phyloP scores from a whole-genome alignment of 2,797 vertebrate genomes.

The Hybognathus amarus region DNA sequence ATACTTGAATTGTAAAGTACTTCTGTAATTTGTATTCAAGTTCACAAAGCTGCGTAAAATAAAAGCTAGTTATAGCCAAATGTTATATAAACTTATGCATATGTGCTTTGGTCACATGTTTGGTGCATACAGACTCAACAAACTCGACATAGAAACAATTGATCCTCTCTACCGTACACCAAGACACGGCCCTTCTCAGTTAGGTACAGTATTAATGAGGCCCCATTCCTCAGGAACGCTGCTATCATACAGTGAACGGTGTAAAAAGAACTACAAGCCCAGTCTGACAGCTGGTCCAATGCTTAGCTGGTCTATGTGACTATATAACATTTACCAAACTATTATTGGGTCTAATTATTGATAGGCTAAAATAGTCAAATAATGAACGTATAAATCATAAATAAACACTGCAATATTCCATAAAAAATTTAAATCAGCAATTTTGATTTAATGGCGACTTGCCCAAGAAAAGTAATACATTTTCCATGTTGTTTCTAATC shows the following conservation, averaged over 20 bases:
- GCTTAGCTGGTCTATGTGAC: constrained; percentile 1
- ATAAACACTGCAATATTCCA: too few species aligned
- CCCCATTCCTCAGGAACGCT: constrained; percentile 14
- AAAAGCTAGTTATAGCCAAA: not conserved
- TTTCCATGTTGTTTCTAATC: not conserved
- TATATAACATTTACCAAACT: not conserved
- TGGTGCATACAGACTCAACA: not conserved
- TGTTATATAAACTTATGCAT: not conserved
- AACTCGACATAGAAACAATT: not conserved
- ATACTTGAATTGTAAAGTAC: not conserved
- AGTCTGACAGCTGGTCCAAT: not conserved
- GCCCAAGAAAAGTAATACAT: not conserved
- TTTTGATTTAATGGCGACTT: too few species aligned
- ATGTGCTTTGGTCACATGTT: not conserved
- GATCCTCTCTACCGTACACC: not conserved
- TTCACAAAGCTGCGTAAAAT: not conserved
- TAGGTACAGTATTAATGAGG: not conserved
- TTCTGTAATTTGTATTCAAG: not conserved
- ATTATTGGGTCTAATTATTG: not conserved
- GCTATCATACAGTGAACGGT: not conserved
- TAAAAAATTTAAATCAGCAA: too few species aligned
- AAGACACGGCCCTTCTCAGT: not conserved
- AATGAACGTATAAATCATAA: too few species aligned
- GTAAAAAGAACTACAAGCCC: not conserved
- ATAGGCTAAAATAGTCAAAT: not conserved